Conservation (phyloP, 2,113 vertebrate species). For the Odontophorus gujanensis region DNA sequence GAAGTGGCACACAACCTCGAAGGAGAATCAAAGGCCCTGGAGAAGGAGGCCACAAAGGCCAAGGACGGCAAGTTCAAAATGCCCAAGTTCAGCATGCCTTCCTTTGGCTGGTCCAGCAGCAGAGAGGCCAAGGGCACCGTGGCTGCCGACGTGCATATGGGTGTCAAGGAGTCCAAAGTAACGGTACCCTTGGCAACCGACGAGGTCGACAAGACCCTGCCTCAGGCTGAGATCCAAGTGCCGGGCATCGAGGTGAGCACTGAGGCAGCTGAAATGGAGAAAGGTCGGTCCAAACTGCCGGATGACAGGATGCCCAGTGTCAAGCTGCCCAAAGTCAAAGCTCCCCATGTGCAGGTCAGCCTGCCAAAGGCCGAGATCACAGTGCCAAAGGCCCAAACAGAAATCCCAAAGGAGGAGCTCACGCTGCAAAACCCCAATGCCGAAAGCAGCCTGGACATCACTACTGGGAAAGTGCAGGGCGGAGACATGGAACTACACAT, state of each 20-base stretch:
- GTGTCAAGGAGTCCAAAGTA: no score
- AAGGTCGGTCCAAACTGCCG: background rate
- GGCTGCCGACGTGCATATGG: no score
- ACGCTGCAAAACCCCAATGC: background rate
- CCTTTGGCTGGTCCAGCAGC: no score
- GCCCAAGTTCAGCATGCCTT: no score
- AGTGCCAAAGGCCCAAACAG: background rate
- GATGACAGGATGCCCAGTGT: background rate
- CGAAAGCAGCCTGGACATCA: background rate
- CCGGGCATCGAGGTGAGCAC: background rate
- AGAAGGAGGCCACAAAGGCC: no score
- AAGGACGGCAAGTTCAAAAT: no score
- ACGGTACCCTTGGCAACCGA: no score
- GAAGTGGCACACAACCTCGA: no score
- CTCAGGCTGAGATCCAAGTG: fast-evolving
- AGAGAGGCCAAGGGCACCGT: no score
- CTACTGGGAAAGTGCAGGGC: background rate
- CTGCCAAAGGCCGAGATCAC: background rate
- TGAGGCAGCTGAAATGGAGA: background rate
- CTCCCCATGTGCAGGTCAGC: background rate
- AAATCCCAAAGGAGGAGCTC: fast-evolving
- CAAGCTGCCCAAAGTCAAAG: background rate
- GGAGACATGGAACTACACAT: background rate
- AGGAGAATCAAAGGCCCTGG: no score
- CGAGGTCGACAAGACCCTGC: fast-evolving